Conservation (phyloP, 1,140 invertebrate species). For the Pinna nobilis region DNA sequence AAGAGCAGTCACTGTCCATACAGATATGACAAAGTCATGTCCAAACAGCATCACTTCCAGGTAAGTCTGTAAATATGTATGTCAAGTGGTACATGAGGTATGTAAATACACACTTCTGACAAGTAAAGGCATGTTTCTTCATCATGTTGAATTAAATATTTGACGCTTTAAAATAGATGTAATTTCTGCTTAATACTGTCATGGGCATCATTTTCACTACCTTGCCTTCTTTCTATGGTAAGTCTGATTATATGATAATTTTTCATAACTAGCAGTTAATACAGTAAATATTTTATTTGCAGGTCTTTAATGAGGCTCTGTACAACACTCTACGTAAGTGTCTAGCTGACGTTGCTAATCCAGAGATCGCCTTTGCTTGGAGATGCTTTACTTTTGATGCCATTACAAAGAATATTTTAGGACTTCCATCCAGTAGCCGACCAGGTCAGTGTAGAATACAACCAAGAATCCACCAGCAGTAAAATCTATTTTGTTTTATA, state of each 20-base stretch:
- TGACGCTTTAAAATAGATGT: too few relatives aligned
- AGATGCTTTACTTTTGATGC: constrained; percentile 70
- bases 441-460: constrained; percentile 63
- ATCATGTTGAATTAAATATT: too few relatives aligned
- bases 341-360: constrained; percentile 58
- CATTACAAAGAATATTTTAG: constrained; percentile 67
- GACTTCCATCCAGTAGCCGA: constrained; percentile 58
- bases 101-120: too few relatives aligned
- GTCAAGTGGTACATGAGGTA: too few relatives aligned
- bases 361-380: constrained; percentile 73
- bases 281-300: background rate
- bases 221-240: too few relatives aligned
- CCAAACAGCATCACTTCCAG: constrained; percentile 90
- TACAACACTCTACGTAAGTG: constrained; percentile 67
- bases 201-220: too few relatives aligned
- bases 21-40: constrained; percentile 64
- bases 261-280: background rate
- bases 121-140: too few relatives aligned
- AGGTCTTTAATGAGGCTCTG: constrained; percentile 71
- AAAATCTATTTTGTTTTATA: too few relatives aligned
- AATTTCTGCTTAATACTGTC: too few relatives aligned
- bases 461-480: too few relatives aligned
- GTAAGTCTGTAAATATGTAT: constrained; percentile 80
- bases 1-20: constrained; percentile 68
- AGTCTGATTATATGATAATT: too few relatives aligned